phyloP scores from a whole-genome alignment of 2,797 vertebrate genomes.

The Enteromius afrohamiltoni region DNA sequence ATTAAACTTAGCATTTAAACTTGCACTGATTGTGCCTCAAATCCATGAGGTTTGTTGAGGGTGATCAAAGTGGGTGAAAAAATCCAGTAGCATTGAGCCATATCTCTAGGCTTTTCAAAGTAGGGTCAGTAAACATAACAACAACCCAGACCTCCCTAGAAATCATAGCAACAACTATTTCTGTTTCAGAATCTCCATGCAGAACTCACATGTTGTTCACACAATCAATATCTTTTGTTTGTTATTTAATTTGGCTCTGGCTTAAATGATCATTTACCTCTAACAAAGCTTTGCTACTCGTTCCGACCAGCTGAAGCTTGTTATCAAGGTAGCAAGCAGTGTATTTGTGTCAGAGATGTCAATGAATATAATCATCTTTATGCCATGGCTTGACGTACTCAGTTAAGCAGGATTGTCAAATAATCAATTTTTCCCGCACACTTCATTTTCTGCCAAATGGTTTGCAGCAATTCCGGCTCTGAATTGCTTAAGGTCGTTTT shows the following conservation, averaged over 20 bases:
- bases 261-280: neutral
- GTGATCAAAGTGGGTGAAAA: neutral
- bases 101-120: neutral
- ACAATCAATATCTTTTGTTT: constrained; percentile 16
- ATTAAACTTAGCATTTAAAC: neutral
- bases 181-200: neutral
- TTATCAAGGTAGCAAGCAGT: constrained; percentile 54
- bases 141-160: neutral
- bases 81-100: neutral
- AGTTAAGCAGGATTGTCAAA: constrained; percentile 72
- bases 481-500: constrained; percentile 65
- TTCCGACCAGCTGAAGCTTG: constrained; percentile 47
- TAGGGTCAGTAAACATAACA: constrained; percentile 6
- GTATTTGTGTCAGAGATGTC: constrained; percentile 66
- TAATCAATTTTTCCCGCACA: constrained; percentile 69
- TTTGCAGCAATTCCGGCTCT: constrained; percentile 51
- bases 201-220: neutral
- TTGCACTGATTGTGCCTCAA: neutral
- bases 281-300: constrained; percentile 48
- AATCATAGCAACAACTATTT: neutral
- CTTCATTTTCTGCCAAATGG: constrained; percentile 65
- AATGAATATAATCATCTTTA: constrained; percentile 70
- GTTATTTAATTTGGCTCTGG: neutral
- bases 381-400: constrained; percentile 60
- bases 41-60: neutral